Evolutionary conservation across 2,797 vertebrate genomes (phyloP).

Genomic region (Sciaenops ocellatus): DNA sequence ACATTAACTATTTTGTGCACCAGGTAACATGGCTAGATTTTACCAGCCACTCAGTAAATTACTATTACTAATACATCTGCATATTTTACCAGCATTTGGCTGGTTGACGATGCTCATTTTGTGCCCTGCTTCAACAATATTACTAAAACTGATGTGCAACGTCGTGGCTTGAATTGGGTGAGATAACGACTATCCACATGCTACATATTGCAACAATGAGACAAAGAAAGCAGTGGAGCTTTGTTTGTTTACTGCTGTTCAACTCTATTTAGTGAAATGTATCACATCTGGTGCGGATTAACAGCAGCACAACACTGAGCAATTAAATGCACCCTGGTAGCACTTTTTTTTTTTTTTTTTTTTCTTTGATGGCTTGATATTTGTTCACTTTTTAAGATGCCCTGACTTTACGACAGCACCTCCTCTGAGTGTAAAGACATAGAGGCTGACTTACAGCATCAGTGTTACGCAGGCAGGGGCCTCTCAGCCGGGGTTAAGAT

Average conservation of each 20-base stretch:
- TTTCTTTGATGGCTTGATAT: conserved; percentile 50
- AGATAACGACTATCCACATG: neutral
- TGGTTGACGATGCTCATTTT: too few species aligned
- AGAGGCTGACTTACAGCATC: conserved; percentile 42
- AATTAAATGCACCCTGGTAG: conserved; percentile 66
- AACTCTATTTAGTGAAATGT: conserved; percentile 53
- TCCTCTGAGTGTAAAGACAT: conserved; percentile 29
- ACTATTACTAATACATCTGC: too few species aligned
- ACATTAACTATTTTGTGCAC: too few species aligned
- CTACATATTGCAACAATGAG: conserved; percentile 1
- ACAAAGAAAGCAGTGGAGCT: conserved; percentile 35
- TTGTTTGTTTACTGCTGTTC: conserved; percentile 61
- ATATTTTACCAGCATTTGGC: too few species aligned
- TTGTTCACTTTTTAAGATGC: conserved; percentile 48
- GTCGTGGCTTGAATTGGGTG: neutral
- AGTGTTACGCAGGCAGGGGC: conserved; percentile 40
- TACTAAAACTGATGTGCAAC: conserved; percentile 4
- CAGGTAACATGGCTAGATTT: too few species aligned
- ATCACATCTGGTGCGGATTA: conserved; percentile 80
- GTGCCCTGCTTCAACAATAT: neutral
- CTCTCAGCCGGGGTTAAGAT: conserved; percentile 28
- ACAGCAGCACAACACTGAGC: conserved; percentile 63
- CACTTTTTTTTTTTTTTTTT: conserved; percentile 44
- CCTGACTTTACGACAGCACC: conserved; percentile 56
- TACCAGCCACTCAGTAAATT: too few species aligned